Conservation (phyloP, 2,888 invertebrate species). For the Strigamia maritima region DNA sequence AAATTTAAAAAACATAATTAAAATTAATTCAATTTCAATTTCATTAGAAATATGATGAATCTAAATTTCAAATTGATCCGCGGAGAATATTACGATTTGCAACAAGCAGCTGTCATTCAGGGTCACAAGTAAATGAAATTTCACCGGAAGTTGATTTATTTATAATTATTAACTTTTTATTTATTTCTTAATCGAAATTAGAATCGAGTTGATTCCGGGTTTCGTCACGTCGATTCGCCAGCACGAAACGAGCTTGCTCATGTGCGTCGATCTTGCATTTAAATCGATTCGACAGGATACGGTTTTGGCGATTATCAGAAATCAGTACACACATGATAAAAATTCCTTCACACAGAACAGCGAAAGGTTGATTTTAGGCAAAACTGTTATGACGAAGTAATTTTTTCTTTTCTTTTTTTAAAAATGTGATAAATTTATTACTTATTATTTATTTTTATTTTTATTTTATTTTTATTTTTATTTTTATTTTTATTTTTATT, state of each 20-base stretch:
- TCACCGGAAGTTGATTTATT: not conserved
- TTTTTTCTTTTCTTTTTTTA: not conserved
- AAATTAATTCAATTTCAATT: too few species aligned
- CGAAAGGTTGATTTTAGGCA: constrained; percentile 49
- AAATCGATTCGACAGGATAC: constrained; percentile 71
- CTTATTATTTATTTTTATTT: too few species aligned
- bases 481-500: too few species aligned
- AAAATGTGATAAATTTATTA: too few species aligned
- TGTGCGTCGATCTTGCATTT: constrained; percentile 70
- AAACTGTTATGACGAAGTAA: constrained; percentile 51
- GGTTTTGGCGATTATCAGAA: constrained; percentile 54
- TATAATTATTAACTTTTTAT: not conserved
- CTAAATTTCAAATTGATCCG: constrained; percentile 46
- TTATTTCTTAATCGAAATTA: constrained; percentile 9
- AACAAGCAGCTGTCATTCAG: not conserved
- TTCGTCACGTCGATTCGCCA: constrained; percentile 75
- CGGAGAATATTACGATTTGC: constrained; percentile 47
- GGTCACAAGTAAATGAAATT: not conserved
- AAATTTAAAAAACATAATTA: too few species aligned
- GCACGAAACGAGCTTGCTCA: constrained; percentile 71
- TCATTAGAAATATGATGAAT: constrained; percentile 46
- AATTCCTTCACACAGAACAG: constrained; percentile 31
- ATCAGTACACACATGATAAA: not conserved
- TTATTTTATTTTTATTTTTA: too few species aligned
- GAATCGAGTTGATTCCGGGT: constrained; percentile 51